Percentiles rank a stretch among this genome's conserved stretches.
Evolutionary conservation across 2,797 vertebrate species (phyloP).

Genomic region (Tympanoctomys barrerae): DNA sequence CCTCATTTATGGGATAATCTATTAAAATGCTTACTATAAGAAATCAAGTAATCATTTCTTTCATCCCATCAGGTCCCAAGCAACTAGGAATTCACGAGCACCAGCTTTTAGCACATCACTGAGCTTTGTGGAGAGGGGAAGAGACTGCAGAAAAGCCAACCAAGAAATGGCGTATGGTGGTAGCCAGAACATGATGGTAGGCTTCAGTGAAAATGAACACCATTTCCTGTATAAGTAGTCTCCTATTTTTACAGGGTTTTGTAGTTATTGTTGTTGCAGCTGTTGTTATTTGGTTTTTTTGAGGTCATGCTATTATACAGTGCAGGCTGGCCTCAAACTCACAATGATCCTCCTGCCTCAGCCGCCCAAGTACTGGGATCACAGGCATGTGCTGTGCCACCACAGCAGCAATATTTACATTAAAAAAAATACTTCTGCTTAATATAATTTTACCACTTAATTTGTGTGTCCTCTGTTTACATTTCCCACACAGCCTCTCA

Average conservation of each 20-base stretch:
- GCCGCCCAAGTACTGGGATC: background rate
- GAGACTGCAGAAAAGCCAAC: conserved; percentile 59
- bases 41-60: background rate
- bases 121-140: conserved; percentile 80
- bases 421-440: background rate
- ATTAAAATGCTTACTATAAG: background rate
- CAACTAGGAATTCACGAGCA: conserved; percentile 68
- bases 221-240: background rate
- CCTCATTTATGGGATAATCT: conserved; percentile 1
- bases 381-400: background rate
- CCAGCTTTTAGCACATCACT: conserved; percentile 71
- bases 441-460: background rate
- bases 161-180: conserved; percentile 72
- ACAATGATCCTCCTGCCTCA: background rate
- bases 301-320: background rate
- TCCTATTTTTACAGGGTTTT: background rate
- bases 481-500: background rate
- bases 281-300: background rate
- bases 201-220: background rate
- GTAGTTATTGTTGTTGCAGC: background rate
- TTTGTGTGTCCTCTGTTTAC: background rate
- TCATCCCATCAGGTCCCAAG: conserved; percentile 62
- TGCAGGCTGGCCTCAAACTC: background rate
- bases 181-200: conserved; percentile 75
- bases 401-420: background rate